These are phyloP conservation scores for Emys orbicularis DNA, from an alignment of 2,797 vertebrate species.

Conservation along the genomic window DNA sequence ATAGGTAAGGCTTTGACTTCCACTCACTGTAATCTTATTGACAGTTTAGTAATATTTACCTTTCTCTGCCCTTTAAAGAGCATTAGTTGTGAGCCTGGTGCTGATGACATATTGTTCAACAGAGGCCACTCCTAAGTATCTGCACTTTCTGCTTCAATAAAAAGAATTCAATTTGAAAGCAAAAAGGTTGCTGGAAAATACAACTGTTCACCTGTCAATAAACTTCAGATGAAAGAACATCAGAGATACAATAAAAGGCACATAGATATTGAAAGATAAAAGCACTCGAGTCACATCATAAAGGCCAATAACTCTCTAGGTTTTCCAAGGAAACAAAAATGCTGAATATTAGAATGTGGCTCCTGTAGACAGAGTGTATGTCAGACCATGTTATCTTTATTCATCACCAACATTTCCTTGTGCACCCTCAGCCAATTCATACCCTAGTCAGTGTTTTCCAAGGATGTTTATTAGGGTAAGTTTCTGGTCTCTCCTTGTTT, in stretches of 20 bases:
- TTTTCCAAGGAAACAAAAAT: background rate
- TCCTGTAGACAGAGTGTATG: background rate
- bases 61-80: background rate
- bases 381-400: background rate
- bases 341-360: background rate
- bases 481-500: too few relatives aligned
- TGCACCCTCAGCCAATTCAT: background rate
- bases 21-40: background rate
- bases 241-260: background rate
- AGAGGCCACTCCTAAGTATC: background rate
- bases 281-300: accelerated
- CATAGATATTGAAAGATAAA: background rate
- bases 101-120: background rate
- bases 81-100: too few relatives aligned
- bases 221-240: background rate
- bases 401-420: accelerated
- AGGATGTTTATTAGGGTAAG: background rate
- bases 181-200: background rate
- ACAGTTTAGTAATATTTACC: background rate
- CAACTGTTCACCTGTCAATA: background rate
- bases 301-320: background rate
- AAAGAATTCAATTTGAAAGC: background rate
- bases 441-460: background rate
- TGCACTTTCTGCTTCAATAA: background rate
- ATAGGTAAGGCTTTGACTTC: background rate